A percentile compares a stretch with the other conserved stretches of the same genome.
Evolutionary conservation across 2,888 invertebrate species (phyloP).

Genomic region (Bembecia ichneumoniformis): DNA sequence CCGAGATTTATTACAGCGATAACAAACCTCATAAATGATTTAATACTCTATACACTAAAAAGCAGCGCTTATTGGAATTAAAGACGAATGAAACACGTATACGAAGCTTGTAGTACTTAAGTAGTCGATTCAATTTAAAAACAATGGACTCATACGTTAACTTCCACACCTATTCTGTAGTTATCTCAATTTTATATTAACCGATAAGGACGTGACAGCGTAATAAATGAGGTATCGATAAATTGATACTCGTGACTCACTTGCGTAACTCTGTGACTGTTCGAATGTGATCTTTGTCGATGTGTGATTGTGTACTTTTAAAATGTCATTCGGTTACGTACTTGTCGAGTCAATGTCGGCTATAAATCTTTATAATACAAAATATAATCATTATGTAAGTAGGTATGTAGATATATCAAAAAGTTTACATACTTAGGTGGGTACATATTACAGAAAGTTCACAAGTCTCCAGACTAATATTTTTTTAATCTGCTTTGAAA

Average conservation of each 20-base stretch:
- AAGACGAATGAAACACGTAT: not conserved
- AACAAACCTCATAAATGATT: not conserved
- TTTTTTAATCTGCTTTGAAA: no score
- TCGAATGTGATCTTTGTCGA: not conserved
- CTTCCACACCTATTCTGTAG: conserved; percentile 26
- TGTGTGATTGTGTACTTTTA: conserved; percentile 6
- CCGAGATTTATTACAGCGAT: not conserved
- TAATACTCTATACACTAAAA: not conserved
- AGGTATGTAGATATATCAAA: no score
- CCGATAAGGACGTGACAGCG: conserved; percentile 24
- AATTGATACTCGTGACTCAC: conserved; percentile 5
- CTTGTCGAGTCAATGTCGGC: not conserved
- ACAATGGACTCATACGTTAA: conserved; percentile 27
- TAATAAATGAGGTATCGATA: conserved; percentile 35
- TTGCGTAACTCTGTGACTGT: not conserved
- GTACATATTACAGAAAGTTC: no score
- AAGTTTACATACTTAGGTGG: no score
- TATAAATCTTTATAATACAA: no score
- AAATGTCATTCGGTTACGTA: conserved; percentile 9
- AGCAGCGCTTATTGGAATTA: not conserved
- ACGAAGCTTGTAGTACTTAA: conserved; percentile 1
- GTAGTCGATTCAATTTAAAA: conserved; percentile 9
- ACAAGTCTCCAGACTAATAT: no score
- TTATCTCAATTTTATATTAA: conserved; percentile 19
- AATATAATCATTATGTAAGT: no score